These are phyloP conservation scores for Harmothoe impar DNA, from an alignment of 2,888 invertebrate species.

Conservation along the genomic window DNA sequence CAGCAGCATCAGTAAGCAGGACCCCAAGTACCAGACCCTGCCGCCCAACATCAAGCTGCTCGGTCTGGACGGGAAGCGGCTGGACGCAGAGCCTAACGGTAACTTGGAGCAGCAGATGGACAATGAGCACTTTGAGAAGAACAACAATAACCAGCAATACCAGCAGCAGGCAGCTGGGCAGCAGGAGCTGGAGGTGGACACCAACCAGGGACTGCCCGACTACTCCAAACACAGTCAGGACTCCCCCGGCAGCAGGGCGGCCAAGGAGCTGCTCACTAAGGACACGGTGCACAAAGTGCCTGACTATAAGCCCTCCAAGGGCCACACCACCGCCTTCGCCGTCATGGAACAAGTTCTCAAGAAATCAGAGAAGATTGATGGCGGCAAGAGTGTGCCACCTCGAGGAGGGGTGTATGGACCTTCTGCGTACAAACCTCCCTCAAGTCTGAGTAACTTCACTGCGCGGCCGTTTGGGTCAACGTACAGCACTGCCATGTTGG, in stretches of 20 bases:
- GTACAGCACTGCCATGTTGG: slow-evolving; percentile 70
- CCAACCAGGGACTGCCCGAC: background rate
- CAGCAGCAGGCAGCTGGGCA: background rate
- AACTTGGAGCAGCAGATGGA: slow-evolving; percentile 47
- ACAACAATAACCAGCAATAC: slow-evolving; percentile 30
- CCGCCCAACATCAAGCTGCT: slow-evolving; percentile 93
- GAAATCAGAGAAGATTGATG: slow-evolving; percentile 20
- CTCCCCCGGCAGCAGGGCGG: background rate
- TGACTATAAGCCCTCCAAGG: slow-evolving; percentile 46
- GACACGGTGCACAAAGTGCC: slow-evolving; percentile 28
- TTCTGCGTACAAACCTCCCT: slow-evolving; percentile 38
- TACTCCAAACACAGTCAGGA: background rate
- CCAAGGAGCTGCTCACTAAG: slow-evolving; percentile 45
- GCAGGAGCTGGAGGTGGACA: slow-evolving; percentile 45
- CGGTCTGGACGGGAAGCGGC: background rate
- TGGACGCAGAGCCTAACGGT: slow-evolving; percentile 37
- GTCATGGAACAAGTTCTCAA: slow-evolving; percentile 48
- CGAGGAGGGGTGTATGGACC: background rate
- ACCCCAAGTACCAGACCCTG: slow-evolving; percentile 95
- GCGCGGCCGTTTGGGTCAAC: slow-evolving; percentile 79
- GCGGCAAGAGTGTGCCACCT: background rate
- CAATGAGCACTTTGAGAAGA: slow-evolving; percentile 48
- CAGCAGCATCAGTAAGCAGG: slow-evolving; percentile 88
- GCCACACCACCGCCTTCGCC: slow-evolving; percentile 52
- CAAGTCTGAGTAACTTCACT: slow-evolving; percentile 73